Evolutionary conservation across 2,888 invertebrate genomes (phyloP).

Genomic region (Torymus tubicola): DNA sequence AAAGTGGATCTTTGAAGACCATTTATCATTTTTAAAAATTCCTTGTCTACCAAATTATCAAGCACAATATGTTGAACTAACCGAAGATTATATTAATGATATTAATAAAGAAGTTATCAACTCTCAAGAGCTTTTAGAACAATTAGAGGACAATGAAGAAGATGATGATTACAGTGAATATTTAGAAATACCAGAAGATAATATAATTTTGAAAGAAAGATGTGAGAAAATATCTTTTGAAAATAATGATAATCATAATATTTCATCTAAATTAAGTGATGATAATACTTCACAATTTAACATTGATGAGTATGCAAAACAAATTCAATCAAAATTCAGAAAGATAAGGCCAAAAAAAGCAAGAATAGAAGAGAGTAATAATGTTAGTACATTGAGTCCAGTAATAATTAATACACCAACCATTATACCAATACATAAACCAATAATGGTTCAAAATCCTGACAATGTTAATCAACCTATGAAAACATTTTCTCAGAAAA

Average conservation of each 20-base stretch:
- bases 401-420: slow-evolving; percentile 55
- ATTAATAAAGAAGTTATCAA: slow-evolving; percentile 68
- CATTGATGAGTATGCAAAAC: slow-evolving; percentile 66
- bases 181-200: slow-evolving; percentile 69
- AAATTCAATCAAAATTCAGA: slow-evolving; percentile 70
- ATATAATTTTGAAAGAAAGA: slow-evolving; percentile 35
- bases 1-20: slow-evolving; percentile 74
- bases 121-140: slow-evolving; percentile 70
- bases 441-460: slow-evolving; percentile 16
- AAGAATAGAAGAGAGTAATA: slow-evolving; percentile 46
- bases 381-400: slow-evolving; percentile 50
- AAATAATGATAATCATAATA: slow-evolving; percentile 36
- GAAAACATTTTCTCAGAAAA: slow-evolving; percentile 36
- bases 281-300: slow-evolving; percentile 51
- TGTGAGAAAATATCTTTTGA: slow-evolving; percentile 18
- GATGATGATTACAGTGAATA: slow-evolving; percentile 74
- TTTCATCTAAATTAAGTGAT: slow-evolving; percentile 25
- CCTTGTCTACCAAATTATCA: slow-evolving; percentile 72
- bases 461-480: slow-evolving; percentile 55
- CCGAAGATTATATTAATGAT: slow-evolving; percentile 71
- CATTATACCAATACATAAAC: slow-evolving; percentile 29
- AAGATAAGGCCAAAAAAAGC: slow-evolving; percentile 68
- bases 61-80: slow-evolving; percentile 69
- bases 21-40: slow-evolving; percentile 71
- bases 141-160: slow-evolving; percentile 69